phyloP scores from a whole-genome alignment of 2,113 vertebrate genomes.

The Sminthopsis crassicaudata region DNA sequence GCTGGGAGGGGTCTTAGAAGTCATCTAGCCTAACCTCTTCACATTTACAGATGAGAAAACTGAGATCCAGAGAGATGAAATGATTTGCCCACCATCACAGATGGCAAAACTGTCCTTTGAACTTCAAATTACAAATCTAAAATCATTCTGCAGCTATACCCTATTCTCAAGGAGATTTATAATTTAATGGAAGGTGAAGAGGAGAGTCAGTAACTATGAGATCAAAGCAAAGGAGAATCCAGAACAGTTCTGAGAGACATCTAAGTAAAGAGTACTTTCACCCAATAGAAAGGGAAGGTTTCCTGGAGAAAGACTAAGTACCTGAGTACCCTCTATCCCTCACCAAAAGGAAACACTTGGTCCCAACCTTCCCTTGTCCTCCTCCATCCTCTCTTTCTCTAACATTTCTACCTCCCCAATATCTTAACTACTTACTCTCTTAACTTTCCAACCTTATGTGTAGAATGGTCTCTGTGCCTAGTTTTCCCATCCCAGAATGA shows the following conservation, averaged over 20 bases:
- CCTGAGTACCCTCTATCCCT: not conserved
- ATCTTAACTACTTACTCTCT: not conserved
- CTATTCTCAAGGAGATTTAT: not conserved
- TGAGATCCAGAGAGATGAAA: not conserved
- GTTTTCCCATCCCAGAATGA: not conserved
- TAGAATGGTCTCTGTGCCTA: not conserved
- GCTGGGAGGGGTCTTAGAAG: not conserved
- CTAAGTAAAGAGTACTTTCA: not conserved
- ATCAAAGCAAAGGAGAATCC: not conserved
- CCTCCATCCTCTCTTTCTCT: not conserved
- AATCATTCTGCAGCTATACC: not conserved
- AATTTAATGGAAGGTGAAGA: not conserved
- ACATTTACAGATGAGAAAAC: not conserved
- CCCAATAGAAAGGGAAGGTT: not conserved
- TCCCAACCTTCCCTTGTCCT: not conserved
- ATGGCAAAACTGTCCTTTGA: not conserved
- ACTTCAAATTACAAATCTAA: not conserved
- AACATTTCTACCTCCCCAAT: not conserved
- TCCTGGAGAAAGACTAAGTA: not conserved
- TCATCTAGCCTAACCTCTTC: not conserved
- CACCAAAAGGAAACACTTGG: not conserved
- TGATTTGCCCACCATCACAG: not conserved
- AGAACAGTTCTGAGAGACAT: not conserved
- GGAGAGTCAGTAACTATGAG: too few relatives aligned
- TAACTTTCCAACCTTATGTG: not conserved